Conservation (phyloP, 2,888 invertebrate species). For the Itoplectis maculator region DNA sequence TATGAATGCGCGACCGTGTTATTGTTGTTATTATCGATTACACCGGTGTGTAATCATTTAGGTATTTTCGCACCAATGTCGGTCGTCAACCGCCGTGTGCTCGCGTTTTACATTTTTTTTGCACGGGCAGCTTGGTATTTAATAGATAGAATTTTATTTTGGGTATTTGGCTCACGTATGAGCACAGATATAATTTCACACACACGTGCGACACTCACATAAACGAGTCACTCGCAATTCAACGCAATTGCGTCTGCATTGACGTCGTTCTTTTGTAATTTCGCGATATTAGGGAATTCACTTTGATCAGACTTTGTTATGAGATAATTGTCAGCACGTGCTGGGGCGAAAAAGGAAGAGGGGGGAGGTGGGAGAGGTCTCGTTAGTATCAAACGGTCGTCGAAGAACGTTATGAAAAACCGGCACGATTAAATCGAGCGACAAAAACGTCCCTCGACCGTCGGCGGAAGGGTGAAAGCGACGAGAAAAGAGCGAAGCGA, state of each 20-base stretch:
- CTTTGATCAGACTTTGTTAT: constrained; percentile 57
- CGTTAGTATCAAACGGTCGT: constrained; percentile 74
- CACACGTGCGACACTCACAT: background rate
- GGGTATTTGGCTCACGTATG: background rate
- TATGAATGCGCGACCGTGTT: background rate
- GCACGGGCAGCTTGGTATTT: too few relatives aligned
- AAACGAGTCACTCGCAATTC: background rate
- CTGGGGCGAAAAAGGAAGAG: too few relatives aligned
- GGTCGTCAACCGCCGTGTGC: background rate
- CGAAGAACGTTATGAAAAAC: constrained; percentile 75
- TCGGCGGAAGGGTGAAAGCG: constrained; percentile 61
- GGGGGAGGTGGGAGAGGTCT: constrained; percentile 42
- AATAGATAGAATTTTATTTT: background rate
- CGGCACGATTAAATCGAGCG: constrained; percentile 77
- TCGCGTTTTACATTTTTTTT: background rate
- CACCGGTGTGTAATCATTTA: background rate
- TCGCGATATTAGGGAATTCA: constrained; percentile 28
- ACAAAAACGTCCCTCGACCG: constrained; percentile 70
- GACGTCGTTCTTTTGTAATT: too few relatives aligned
- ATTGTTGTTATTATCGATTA: constrained; percentile 7
- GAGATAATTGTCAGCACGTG: constrained; percentile 59
- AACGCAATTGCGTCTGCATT: constrained; percentile 12
- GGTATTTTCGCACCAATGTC: background rate
- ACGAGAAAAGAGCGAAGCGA: constrained; percentile 59
- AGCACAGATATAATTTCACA: background rate